phyloP scores from a whole-genome alignment of 2,888 invertebrate species.

The Patella pellucida region DNA sequence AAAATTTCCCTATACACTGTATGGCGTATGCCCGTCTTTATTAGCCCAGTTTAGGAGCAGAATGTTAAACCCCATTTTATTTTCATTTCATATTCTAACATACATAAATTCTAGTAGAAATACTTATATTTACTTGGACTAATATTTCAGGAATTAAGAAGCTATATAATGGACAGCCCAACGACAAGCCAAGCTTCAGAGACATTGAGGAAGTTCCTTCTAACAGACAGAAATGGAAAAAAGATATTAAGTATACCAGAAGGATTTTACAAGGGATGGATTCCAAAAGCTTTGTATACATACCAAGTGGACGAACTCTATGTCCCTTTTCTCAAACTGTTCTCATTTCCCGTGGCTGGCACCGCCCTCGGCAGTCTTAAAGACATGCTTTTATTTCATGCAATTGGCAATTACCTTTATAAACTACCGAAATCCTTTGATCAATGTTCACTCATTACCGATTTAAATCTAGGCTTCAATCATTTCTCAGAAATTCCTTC shows the following conservation, averaged over 20 bases:
- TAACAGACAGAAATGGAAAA: constrained; percentile 39
- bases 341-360: constrained; percentile 62
- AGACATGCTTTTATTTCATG: constrained; percentile 53
- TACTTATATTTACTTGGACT: too few species aligned
- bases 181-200: constrained; percentile 49
- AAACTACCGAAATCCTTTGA: constrained; percentile 56
- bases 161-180: too few species aligned
- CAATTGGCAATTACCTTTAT: constrained; percentile 57
- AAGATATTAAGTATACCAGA: constrained; percentile 51
- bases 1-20: too few species aligned
- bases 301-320: constrained; percentile 48
- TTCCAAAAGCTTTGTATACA: constrained; percentile 56
- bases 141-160: too few species aligned
- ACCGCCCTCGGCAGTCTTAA: constrained; percentile 54
- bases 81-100: too few species aligned
- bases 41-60: too few species aligned
- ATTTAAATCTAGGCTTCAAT: constrained; percentile 58
- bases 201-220: constrained; percentile 49
- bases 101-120: too few species aligned
- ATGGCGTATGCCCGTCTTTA: too few species aligned
- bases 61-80: too few species aligned
- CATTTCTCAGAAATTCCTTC: constrained; percentile 51
- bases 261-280: constrained; percentile 62
- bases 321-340: constrained; percentile 58
- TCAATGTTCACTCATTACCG: constrained; percentile 47